Evolutionary conservation across 2,888 invertebrate genomes (phyloP).

Genomic region (Oeneis ivallda): DNA sequence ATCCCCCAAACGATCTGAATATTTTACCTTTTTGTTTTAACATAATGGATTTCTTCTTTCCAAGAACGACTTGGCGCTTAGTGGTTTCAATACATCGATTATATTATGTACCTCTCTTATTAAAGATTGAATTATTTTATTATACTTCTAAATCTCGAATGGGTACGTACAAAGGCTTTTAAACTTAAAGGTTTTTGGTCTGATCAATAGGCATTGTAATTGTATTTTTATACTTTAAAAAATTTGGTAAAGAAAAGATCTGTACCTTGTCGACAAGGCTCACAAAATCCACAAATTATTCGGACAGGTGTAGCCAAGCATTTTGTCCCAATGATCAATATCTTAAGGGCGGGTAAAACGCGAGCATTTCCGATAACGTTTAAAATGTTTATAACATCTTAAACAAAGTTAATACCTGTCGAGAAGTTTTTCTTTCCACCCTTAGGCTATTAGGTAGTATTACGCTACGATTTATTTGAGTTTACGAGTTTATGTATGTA

Average conservation of each 20-base stretch:
- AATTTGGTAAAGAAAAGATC: background rate
- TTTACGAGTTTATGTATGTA: slow-evolving; percentile 56
- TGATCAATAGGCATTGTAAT: too few species aligned
- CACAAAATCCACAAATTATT: slow-evolving; percentile 2
- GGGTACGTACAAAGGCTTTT: too few species aligned
- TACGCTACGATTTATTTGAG: slow-evolving; percentile 72
- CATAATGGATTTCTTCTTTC: slow-evolving; percentile 27
- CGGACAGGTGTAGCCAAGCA: slow-evolving; percentile 19
- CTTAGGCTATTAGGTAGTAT: slow-evolving; percentile 71
- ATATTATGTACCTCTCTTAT: too few species aligned
- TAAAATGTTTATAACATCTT: slow-evolving; percentile 77
- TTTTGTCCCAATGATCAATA: slow-evolving; percentile 57
- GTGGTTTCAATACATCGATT: slow-evolving; percentile 9
- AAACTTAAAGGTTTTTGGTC: too few species aligned
- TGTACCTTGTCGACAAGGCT: background rate
- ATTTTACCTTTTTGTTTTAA: slow-evolving; percentile 39
- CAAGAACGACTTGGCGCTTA: slow-evolving; percentile 7
- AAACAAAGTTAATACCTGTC: slow-evolving; percentile 77
- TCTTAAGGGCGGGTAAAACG: slow-evolving; percentile 59
- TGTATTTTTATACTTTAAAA: too few species aligned
- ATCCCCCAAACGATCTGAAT: slow-evolving; percentile 35
- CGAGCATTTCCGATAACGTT: slow-evolving; percentile 71
- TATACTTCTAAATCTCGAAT: too few species aligned
- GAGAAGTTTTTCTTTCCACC: slow-evolving; percentile 74
- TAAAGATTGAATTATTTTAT: too few species aligned